Evolutionary conservation across 2,113 vertebrate species (phyloP).

Genomic region (Burhinus oedicnemus): DNA sequence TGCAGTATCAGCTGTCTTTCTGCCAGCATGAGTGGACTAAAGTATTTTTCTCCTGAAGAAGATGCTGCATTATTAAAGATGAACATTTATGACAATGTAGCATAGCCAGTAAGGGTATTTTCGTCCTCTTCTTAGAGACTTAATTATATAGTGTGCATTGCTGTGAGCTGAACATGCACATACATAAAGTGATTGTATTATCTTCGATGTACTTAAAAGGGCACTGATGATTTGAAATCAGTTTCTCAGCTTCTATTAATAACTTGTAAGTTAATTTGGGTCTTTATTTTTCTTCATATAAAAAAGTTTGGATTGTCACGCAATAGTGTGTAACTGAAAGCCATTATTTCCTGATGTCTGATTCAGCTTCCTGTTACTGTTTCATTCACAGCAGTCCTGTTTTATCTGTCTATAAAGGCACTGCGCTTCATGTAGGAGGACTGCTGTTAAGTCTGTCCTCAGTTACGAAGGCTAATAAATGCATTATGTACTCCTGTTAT

Average conservation of each 20-base stretch:
- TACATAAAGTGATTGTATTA: neutral
- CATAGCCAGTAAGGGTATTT: neutral
- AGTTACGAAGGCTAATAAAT: neutral
- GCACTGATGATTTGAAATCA: neutral
- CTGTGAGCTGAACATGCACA: neutral
- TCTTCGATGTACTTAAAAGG: neutral
- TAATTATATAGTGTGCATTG: neutral
- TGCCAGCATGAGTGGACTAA: neutral
- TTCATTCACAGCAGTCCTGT: neutral
- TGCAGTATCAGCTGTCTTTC: neutral
- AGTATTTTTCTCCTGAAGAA: neutral
- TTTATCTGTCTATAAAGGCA: neutral
- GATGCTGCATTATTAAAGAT: neutral
- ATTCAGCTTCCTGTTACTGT: neutral
- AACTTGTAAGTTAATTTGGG: neutral
- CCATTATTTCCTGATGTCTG: neutral
- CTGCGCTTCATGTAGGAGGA: neutral
- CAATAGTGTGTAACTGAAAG: neutral
- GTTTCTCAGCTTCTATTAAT: neutral
- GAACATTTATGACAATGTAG: neutral
- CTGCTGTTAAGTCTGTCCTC: slow-evolving; percentile 9
- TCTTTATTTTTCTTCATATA: neutral
- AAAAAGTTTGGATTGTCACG: neutral
- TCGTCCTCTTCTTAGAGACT: neutral
- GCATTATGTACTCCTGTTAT: neutral